Percentiles rank a stretch among this genome's conserved stretches.
Conservation (phyloP, 1,140 invertebrate genomes). For the Drosophila albomicans region DNA sequence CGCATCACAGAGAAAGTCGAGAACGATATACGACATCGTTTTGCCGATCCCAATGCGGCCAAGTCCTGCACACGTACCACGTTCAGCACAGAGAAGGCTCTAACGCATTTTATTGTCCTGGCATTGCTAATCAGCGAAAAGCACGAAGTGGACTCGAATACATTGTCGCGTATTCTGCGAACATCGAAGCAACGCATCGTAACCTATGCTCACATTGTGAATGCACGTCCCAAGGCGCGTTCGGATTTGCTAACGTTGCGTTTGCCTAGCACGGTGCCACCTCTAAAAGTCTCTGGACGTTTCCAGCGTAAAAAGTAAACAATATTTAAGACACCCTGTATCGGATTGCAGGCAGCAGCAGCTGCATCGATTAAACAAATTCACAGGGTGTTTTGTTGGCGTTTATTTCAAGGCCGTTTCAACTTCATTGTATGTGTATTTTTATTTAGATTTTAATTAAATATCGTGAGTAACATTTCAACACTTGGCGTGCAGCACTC, state of each 20-base stretch:
- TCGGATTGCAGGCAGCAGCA: conserved; percentile 20
- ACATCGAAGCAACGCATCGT: conserved; percentile 69
- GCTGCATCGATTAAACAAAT: conserved; percentile 69
- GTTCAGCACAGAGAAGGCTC: conserved; percentile 72
- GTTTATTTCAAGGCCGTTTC: conserved; percentile 26
- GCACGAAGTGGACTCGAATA: conserved; percentile 60
- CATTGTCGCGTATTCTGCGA: conserved; percentile 57
- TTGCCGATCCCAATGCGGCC: conserved; percentile 65
- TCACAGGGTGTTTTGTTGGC: background rate
- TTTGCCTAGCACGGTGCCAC: conserved; percentile 71
- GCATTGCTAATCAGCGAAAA: conserved; percentile 70
- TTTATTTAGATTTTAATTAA: conserved; percentile 55
- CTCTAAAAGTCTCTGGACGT: conserved; percentile 32
- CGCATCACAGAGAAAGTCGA: conserved; percentile 78
- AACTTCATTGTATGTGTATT: conserved; percentile 30
- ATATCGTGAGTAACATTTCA: conserved; percentile 57
- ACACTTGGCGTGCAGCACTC: conserved; percentile 34
- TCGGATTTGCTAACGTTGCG: conserved; percentile 58
- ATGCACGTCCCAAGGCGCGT: conserved; percentile 66
- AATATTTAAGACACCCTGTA: conserved; percentile 36
- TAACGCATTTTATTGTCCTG: conserved; percentile 80
- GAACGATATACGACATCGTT: conserved; percentile 75
- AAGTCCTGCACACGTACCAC: conserved; percentile 64
- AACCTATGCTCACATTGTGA: conserved; percentile 74
- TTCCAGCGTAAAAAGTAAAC: conserved; percentile 67